Evolutionary conservation across 2,888 invertebrate species (phyloP).

Genomic region (Nymphalis polychloros): DNA sequence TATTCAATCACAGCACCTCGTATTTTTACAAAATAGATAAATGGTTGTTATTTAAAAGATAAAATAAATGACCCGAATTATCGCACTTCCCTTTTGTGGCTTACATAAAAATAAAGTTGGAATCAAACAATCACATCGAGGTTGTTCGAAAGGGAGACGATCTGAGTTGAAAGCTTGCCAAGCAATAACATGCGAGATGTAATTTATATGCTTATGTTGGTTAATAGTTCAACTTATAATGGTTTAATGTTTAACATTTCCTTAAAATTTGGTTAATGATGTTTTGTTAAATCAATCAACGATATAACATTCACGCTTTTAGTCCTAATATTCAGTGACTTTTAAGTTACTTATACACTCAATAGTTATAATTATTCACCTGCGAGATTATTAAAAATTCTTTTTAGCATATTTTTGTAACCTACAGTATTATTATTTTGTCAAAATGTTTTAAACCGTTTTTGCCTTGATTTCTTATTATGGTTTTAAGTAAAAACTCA

Average conservation of each 20-base stretch:
- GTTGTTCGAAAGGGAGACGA: slow-evolving; percentile 33
- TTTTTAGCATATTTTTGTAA: too few species aligned
- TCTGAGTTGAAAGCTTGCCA: slow-evolving; percentile 35
- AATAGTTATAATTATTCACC: too few species aligned
- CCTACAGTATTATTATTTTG: too few species aligned
- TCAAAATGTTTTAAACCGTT: too few species aligned
- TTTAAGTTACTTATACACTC: too few species aligned
- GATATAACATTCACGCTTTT: too few species aligned
- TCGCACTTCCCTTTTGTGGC: slow-evolving; percentile 25
- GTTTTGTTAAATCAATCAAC: too few species aligned
- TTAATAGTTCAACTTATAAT: not conserved
- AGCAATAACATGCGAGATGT: slow-evolving; percentile 25
- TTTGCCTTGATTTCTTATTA: too few species aligned
- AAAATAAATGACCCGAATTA: slow-evolving; percentile 4
- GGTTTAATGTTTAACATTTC: not conserved
- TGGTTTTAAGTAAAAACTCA: too few species aligned
- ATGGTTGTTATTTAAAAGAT: not conserved
- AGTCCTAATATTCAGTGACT: too few species aligned
- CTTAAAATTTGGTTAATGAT: too few species aligned
- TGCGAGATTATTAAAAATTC: not conserved
- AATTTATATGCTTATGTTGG: slow-evolving; percentile 18
- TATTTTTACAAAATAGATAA: slow-evolving; percentile 1
- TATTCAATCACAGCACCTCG: not conserved
- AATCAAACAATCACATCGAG: slow-evolving; percentile 25
- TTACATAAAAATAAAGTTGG: slow-evolving; percentile 40